Conservation (phyloP, 2,113 vertebrate genomes). For the Mesoclemmys tuberculata region DNA sequence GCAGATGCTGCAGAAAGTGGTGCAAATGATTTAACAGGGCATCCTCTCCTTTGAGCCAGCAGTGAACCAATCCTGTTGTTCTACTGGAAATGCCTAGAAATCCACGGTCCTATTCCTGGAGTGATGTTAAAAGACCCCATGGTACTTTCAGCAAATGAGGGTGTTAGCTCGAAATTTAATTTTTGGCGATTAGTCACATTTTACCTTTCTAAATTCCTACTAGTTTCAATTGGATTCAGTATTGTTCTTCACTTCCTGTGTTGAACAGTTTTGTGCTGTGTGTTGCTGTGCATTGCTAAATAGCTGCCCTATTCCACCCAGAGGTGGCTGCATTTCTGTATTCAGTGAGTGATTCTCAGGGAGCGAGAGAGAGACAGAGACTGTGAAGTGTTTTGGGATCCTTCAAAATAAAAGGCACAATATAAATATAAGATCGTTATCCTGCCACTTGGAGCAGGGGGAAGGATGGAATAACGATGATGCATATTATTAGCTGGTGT, state of each 20-base stretch:
- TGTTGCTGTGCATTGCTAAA: neutral
- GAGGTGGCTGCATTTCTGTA: neutral
- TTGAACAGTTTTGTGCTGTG: neutral
- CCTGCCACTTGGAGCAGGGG: neutral
- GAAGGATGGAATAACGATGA: neutral
- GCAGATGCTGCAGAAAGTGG: slow-evolving; percentile 22
- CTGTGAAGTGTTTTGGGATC: accelerated
- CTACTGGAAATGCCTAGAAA: neutral
- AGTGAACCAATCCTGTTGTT: neutral
- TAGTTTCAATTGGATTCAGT: neutral
- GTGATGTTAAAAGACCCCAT: neutral
- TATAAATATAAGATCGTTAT: neutral
- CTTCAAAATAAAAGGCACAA: neutral
- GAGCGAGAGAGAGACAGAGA: neutral
- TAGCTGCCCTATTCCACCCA: neutral
- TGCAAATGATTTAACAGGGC: slow-evolving; percentile 47
- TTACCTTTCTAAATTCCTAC: neutral
- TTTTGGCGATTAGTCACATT: neutral
- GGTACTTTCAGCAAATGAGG: neutral
- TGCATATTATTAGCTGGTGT: neutral
- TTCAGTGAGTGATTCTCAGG: neutral
- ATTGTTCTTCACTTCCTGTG: neutral
- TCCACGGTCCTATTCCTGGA: neutral
- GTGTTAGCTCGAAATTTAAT: neutral
- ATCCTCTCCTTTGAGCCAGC: slow-evolving; percentile 49